phyloP scores from a whole-genome alignment of 1,140 invertebrate genomes.

The Drosophila arawakana region DNA sequence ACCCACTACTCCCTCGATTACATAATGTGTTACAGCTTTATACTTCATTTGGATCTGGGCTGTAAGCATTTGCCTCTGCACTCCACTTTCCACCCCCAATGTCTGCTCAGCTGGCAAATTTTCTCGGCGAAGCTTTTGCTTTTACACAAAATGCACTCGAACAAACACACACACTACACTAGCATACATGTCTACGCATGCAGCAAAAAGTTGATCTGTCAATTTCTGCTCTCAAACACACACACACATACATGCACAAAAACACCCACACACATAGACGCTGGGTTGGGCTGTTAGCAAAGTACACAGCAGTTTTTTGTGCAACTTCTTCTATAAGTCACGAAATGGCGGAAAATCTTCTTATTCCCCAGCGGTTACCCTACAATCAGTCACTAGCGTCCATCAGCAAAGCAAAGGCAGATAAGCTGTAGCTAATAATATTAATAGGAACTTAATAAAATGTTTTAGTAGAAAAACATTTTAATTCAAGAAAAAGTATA shows the following conservation, averaged over 20 bases:
- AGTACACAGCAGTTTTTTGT: constrained; percentile 26
- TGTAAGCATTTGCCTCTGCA: constrained; percentile 27
- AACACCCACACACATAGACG: neutral
- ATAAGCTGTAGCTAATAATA: neutral
- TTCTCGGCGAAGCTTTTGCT: constrained; percentile 42
- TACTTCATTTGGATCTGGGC: constrained; percentile 65
- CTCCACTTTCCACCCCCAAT: constrained; percentile 27
- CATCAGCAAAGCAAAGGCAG: neutral
- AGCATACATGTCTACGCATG: constrained; percentile 23
- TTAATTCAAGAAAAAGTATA: neutral
- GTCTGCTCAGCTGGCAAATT: constrained; percentile 71
- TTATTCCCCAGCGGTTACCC: neutral
- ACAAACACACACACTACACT: constrained; percentile 18
- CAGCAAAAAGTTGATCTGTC: constrained; percentile 70
- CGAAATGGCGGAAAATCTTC: constrained; percentile 42
- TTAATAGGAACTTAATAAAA: neutral
- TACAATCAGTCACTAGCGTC: neutral
- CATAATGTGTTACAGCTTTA: constrained; percentile 67
- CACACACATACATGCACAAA: neutral
- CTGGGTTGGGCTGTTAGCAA: constrained; percentile 19
- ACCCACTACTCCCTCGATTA: constrained; percentile 40
- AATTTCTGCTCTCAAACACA: constrained; percentile 58
- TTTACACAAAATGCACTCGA: constrained; percentile 46
- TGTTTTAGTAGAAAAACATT: neutral
- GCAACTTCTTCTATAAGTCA: constrained; percentile 43